Evolutionary conservation across 2,888 invertebrate species (phyloP), one percentile per base, ranked within the genome.

Genomic region (Pediacus dermestoides): DNA sequence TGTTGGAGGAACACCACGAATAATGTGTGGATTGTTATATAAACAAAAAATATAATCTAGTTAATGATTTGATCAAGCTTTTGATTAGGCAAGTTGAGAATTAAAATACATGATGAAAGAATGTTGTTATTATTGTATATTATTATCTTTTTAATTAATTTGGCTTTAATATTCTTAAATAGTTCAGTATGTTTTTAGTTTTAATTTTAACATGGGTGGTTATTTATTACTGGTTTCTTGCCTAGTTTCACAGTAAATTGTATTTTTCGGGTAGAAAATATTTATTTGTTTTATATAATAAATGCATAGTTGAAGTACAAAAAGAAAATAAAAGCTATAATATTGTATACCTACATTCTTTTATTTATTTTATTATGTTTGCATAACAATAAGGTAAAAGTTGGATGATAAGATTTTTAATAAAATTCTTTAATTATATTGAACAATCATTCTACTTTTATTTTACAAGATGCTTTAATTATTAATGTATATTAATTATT

Each of bases 251-350:
- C n/a, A n/a, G n/a, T n/a, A n/a, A n/a, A n/a, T n/a, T n/a, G n/a
- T n/a, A n/a, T n/a, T n/a, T n/a, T n/a, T n/a, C n/a, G n/a, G 37
- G 36, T 40, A 42, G 42, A 38, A 38, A 25, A 35, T 43, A 41
- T 46, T 48, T 50, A 39, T 50, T 45, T 46, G 38, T 39, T 41
- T 12, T 45, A 30, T n/a, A 32, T 16, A 31, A 30, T 32, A 27
- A 30, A 44, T 46, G 46, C 44, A 46, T 53, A 50, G 52, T 43
- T 45, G 33, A 52, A 53, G 55, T 55, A 55, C 55, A 55, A 55
- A 55, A 46, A 38, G 49, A 48, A 52, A 40, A 34, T 23, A 41
- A 40, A 46, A 31, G n/a, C 6, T 6, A 7, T 18, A 18, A 18
- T 18, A 18, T 18, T 18, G 21, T 18, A 44, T 37, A 35, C 34